These are phyloP conservation scores for Saccostrea cuccullata DNA, from an alignment of 1,140 invertebrate species.

Conservation along the genomic window DNA sequence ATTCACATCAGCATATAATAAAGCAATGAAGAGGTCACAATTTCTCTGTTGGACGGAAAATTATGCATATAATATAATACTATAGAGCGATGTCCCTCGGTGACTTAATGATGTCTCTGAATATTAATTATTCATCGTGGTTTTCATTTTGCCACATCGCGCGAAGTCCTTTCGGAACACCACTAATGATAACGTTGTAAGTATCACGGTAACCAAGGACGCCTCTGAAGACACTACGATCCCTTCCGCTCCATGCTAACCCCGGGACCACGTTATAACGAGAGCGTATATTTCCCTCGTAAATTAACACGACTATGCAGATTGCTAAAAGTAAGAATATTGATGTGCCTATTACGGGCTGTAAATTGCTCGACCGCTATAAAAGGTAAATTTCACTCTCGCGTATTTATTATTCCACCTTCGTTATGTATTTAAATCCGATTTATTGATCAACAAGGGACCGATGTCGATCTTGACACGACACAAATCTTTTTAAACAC, in stretches of 20 bases:
- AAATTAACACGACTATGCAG: neutral
- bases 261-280: neutral
- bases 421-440: constrained; percentile 36
- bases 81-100: neutral
- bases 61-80: neutral
- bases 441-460: constrained; percentile 25
- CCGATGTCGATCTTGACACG: constrained; percentile 12
- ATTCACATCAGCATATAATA: neutral
- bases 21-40: neutral
- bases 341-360: constrained; percentile 24
- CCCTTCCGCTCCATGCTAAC: neutral
- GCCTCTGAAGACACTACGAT: neutral
- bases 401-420: neutral
- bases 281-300: neutral
- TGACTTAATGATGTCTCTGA: neutral
- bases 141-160: constrained; percentile 18
- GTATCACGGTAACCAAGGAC: constrained; percentile 32
- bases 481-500: constrained; percentile 19
- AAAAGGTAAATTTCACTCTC: constrained; percentile 23
- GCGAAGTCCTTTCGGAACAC: neutral
- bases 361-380: constrained; percentile 12
- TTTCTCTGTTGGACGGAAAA: neutral
- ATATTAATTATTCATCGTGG: constrained; percentile 17
- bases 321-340: neutral
- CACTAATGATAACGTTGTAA: neutral